Evolutionary conservation across 53 echinoderm and acorn worm genomes (phyloP).

Genomic region (Antedon mediterranea): DNA sequence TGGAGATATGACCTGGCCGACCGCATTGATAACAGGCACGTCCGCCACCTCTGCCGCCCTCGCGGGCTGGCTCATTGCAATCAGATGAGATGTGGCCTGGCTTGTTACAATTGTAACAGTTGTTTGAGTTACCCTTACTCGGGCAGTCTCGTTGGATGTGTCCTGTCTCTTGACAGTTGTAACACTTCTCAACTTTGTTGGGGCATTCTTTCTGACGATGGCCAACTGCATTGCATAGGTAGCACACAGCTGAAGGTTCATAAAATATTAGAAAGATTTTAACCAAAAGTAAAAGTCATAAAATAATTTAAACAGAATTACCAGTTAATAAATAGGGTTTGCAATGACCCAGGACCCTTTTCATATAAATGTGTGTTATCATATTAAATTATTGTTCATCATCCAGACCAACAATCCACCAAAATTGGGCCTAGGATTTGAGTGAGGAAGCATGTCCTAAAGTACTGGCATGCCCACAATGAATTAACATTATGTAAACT

Average conservation of each 20-base stretch:
- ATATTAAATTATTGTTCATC: too few relatives aligned
- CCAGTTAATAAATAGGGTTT: too few relatives aligned
- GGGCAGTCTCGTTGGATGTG: background rate
- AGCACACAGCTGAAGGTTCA: slow-evolving; percentile 4
- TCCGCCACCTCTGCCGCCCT: background rate
- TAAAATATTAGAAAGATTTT: background rate
- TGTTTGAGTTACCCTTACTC: background rate
- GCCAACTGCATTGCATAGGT: background rate
- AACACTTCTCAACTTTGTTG: background rate
- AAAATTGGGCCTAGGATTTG: too few relatives aligned
- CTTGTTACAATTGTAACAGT: background rate
- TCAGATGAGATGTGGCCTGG: background rate
- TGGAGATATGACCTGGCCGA: slow-evolving; percentile 26
- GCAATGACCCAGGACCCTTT: too few relatives aligned
- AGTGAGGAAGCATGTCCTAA: too few relatives aligned
- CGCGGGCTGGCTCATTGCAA: background rate
- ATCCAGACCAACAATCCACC: too few relatives aligned
- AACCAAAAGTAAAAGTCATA: too few relatives aligned
- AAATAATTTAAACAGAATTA: too few relatives aligned
- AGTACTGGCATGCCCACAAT: too few relatives aligned
- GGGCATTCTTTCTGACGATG: background rate
- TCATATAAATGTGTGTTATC: too few relatives aligned
- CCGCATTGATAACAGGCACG: slow-evolving; percentile 26
- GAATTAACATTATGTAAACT: too few relatives aligned
- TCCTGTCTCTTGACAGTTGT: background rate